Percentiles rank a stretch among this genome's conserved stretches.
phyloP scores from a whole-genome alignment of 2,113 vertebrate genomes.

The Ranitomeya variabilis region DNA sequence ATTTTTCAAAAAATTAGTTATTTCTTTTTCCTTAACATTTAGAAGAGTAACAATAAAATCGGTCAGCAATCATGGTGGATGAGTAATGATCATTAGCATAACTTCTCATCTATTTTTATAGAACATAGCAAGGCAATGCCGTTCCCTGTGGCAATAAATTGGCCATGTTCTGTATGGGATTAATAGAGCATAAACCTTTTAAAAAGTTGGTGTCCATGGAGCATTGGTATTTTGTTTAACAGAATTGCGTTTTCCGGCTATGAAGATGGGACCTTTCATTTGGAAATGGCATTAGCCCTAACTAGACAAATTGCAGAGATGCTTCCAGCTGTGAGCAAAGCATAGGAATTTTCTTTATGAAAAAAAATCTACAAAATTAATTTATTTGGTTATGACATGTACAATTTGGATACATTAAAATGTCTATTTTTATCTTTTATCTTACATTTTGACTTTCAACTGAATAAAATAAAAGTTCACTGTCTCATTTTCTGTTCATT shows the following conservation, averaged over 20 bases:
- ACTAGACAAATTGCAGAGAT: conserved; percentile 41
- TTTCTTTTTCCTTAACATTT: conserved; percentile 14
- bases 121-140: conserved; percentile 37
- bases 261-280: conserved; percentile 40
- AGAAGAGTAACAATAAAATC: conserved; percentile 32
- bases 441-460: not conserved
- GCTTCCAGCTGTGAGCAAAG: conserved; percentile 34
- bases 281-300: conserved; percentile 51
- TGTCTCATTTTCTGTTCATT: not conserved
- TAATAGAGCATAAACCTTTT: conserved; percentile 54
- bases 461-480: not conserved
- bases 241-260: conserved; percentile 46
- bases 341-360: not conserved
- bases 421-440: not conserved
- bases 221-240: conserved; percentile 54
- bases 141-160: conserved; percentile 47
- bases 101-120: conserved; percentile 48
- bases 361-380: not conserved
- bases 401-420: not conserved
- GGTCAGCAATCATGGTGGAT: not conserved
- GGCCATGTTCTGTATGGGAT: conserved; percentile 47
- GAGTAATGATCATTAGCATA: conserved; percentile 37
- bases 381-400: not conserved
- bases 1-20: not conserved
- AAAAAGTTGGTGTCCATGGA: conserved; percentile 44